A percentile compares a stretch with the other conserved stretches of the same genome.
These are phyloP conservation scores for Torymus tubicola DNA, from an alignment of 2,888 invertebrate species.

Conservation along the genomic window DNA sequence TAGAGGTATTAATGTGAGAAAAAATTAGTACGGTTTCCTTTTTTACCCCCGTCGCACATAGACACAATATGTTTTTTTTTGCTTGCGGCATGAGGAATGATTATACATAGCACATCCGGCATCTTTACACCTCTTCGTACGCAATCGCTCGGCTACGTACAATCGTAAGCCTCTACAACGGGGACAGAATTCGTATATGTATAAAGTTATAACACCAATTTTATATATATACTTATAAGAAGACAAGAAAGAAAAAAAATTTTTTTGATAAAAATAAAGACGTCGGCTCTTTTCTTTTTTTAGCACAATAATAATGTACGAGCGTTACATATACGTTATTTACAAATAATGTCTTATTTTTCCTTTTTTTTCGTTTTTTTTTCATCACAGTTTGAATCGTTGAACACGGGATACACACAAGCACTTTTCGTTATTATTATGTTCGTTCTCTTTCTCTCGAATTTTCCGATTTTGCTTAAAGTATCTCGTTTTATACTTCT, in stretches of 20 bases:
- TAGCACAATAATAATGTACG: constrained; percentile 22
- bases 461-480: constrained; percentile 17
- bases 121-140: constrained; percentile 10
- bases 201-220: neutral
- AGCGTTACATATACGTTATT: constrained; percentile 37
- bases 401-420: constrained; percentile 55
- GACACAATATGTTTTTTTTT: too few relatives aligned
- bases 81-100: too few relatives aligned
- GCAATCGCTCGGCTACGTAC: neutral
- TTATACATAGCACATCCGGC: constrained; percentile 17
- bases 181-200: neutral
- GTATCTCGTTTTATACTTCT: constrained; percentile 10
- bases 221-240: too few relatives aligned
- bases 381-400: constrained; percentile 58
- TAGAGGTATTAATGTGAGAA: too few relatives aligned
- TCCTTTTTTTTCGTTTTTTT: constrained; percentile 6
- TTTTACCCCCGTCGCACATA: too few relatives aligned
- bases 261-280: constrained; percentile 1
- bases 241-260: too few relatives aligned
- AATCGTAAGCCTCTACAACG: neutral
- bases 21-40: too few relatives aligned
- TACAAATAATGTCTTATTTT: constrained; percentile 42
- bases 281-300: neutral
- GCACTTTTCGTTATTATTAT: constrained; percentile 11
- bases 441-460: constrained; percentile 5